Percentiles rank a stretch among this genome's conserved stretches.
Conservation (phyloP, 37 sponge, comb jelly and placozoan species). For the Beroe forskalii region DNA sequence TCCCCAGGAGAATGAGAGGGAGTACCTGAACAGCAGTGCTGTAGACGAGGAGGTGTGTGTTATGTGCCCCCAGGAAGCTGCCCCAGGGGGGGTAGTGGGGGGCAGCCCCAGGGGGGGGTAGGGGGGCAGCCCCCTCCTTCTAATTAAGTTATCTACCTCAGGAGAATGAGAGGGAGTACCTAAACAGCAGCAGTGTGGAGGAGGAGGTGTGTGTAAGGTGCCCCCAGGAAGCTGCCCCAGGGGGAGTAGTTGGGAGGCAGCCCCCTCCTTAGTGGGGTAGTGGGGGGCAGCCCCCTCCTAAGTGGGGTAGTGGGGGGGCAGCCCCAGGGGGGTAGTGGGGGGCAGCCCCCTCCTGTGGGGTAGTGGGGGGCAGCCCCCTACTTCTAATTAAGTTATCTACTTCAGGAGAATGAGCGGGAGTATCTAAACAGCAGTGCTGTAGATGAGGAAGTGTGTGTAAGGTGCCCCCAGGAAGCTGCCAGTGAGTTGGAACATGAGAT, state of each 20-base stretch:
- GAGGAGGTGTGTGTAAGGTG: background rate
- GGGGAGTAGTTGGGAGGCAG: no score
- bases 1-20: background rate
- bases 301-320: no score
- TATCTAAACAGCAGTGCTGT: conserved; percentile 18
- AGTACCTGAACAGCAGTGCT: background rate
- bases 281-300: no score
- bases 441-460: background rate
- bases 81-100: no score
- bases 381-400: no score
- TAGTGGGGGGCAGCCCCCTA: no score
- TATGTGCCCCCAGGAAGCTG: background rate
- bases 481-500: conserved; percentile 35
- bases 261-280: no score
- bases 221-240: background rate
- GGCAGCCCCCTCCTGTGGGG: no score
- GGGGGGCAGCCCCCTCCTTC: no score
- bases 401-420: background rate
- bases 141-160: no score
- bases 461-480: background rate
- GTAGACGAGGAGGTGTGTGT: background rate
- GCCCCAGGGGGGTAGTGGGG: no score
- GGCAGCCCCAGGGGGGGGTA: no score
- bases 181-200: background rate
- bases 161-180: background rate